Evolutionary conservation across 2,888 invertebrate genomes (phyloP).

Genomic region (Macrosiphum euphorbiae): DNA sequence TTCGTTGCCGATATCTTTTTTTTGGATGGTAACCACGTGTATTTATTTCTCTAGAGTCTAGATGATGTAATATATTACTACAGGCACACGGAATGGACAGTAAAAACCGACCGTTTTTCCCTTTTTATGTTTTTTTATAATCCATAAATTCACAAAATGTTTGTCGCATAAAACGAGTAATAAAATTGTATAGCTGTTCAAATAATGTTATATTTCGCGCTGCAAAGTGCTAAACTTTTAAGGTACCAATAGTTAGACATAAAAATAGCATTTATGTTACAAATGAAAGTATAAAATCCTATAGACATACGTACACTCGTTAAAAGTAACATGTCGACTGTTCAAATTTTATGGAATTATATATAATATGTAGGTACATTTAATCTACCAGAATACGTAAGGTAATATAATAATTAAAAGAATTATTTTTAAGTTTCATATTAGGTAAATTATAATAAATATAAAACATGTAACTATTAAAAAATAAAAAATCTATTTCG

Average conservation of each 20-base stretch:
- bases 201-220: slow-evolving; percentile 50
- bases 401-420: not conserved
- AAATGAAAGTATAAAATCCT: slow-evolving; percentile 56
- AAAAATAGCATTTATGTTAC: slow-evolving; percentile 52
- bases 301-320: slow-evolving; percentile 18
- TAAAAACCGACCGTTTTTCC: slow-evolving; percentile 42
- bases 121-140: slow-evolving; percentile 38
- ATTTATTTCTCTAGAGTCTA: not conserved
- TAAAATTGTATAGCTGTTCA: slow-evolving; percentile 53
- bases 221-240: slow-evolving; percentile 45
- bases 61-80: not conserved
- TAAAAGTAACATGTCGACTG: slow-evolving; percentile 47
- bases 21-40: not conserved
- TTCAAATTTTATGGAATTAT: slow-evolving; percentile 34
- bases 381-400: not conserved
- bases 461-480: not conserved
- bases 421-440: not conserved
- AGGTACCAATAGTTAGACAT: slow-evolving; percentile 53
- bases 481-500: not conserved
- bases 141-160: slow-evolving; percentile 60
- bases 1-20: not conserved
- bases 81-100: slow-evolving; percentile 9
- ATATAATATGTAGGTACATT: not conserved
- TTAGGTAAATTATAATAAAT: not conserved
- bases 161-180: slow-evolving; percentile 54